Conservation (phyloP, 2,888 invertebrate genomes). For the Phlogophora meticulosa region DNA sequence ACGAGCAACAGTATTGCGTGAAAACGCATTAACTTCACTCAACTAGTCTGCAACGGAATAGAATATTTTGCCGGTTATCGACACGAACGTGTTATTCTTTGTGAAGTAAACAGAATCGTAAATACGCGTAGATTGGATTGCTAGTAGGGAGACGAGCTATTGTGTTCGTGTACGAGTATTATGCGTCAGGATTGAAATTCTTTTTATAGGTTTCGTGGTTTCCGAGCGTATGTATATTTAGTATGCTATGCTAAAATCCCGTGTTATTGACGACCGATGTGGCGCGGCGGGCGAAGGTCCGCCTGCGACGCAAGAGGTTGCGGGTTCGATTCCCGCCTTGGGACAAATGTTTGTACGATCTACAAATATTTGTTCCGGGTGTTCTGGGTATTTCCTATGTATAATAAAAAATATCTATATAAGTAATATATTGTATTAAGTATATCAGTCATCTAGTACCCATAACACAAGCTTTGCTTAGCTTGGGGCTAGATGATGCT, state of each 20-base stretch:
- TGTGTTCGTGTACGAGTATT: slow-evolving; percentile 40
- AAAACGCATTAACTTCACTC: slow-evolving; percentile 1
- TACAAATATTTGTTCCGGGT: too few species aligned
- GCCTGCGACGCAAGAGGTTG: too few species aligned
- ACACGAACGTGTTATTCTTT: slow-evolving; percentile 46
- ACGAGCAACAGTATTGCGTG: neutral
- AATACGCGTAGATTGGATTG: slow-evolving; percentile 56
- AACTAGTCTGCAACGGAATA: slow-evolving; percentile 13
- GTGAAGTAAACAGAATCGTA: slow-evolving; percentile 58
- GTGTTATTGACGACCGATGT: too few species aligned
- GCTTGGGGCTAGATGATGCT: too few species aligned
- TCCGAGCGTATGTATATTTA: slow-evolving; percentile 15
- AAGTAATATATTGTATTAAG: too few species aligned
- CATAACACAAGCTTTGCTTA: too few species aligned
- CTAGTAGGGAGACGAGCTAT: slow-evolving; percentile 27
- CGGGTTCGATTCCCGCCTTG: too few species aligned
- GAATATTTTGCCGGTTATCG: slow-evolving; percentile 47
- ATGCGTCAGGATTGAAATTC: slow-evolving; percentile 20
- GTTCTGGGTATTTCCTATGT: too few species aligned
- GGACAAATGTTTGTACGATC: too few species aligned
- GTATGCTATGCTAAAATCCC: slow-evolving; percentile 1
- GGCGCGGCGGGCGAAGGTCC: too few species aligned
- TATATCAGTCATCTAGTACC: too few species aligned
- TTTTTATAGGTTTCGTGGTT: slow-evolving; percentile 35
- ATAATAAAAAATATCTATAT: too few species aligned